Conservation (phyloP, 2,797 vertebrate genomes). For the Eupleurogrammus muticus region DNA sequence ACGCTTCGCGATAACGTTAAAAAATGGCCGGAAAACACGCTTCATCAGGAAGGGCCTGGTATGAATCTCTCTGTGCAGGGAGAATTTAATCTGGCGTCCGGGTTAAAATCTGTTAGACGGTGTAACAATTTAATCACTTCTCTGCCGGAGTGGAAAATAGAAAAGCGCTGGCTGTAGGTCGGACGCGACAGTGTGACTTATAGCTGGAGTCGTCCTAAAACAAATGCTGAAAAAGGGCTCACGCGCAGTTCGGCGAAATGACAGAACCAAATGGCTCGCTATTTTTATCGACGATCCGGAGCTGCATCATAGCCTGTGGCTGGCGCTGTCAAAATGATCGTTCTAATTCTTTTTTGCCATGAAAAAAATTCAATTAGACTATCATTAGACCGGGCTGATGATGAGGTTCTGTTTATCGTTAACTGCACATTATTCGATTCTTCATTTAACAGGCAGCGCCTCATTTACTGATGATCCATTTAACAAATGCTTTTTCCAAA, state of each 20-base stretch:
- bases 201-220: constrained; percentile 43
- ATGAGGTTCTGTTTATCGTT: constrained; percentile 84
- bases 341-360: constrained; percentile 78
- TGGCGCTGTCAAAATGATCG: constrained; percentile 76
- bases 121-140: constrained; percentile 70
- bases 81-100: constrained; percentile 57
- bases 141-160: constrained; percentile 66
- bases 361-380: constrained; percentile 83
- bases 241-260: constrained; percentile 44
- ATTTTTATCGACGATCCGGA: constrained; percentile 74
- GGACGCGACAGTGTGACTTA: constrained; percentile 37
- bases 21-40: constrained; percentile 39
- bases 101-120: constrained; percentile 64
- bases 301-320: constrained; percentile 76
- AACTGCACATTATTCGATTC: constrained; percentile 84
- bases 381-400: constrained; percentile 82
- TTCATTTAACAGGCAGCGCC: constrained; percentile 85
- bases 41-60: constrained; percentile 65
- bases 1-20: constrained; percentile 29
- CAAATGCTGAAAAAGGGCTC: constrained; percentile 46
- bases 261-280: constrained; percentile 65
- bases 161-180: constrained; percentile 40
- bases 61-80: constrained; percentile 49
- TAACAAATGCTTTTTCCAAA: constrained; percentile 77
- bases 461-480: constrained; percentile 84